A percentile compares a stretch with the other conserved stretches of the same genome.
Evolutionary conservation across 2,797 vertebrate species (phyloP).

Genomic region (Melanotaenia pygmaea): DNA sequence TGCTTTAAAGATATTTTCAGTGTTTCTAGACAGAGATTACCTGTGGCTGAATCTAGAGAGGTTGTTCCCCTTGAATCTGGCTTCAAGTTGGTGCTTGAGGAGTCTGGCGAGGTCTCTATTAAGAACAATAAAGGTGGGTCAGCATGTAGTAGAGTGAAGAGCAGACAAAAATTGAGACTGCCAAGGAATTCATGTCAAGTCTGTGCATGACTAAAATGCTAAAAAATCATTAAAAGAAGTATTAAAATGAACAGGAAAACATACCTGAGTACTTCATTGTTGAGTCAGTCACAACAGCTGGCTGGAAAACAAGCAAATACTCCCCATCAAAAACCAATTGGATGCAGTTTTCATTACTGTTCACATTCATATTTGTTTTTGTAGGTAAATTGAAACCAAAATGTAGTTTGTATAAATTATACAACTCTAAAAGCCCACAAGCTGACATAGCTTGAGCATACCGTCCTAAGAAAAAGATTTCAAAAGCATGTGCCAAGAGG

Average conservation of each 20-base stretch:
- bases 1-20: conserved; percentile 22
- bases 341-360: conserved; percentile 35
- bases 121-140: conserved; percentile 24
- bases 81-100: conserved; percentile 51
- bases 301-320: conserved; percentile 74
- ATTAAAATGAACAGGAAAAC: conserved; percentile 35
- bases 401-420: conserved; percentile 64
- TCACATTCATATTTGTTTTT: conserved; percentile 25
- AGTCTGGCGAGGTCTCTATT: conserved; percentile 73
- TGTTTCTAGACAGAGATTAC: conserved; percentile 42
- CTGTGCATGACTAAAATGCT: conserved; percentile 43
- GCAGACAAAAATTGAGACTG: conserved; percentile 27
- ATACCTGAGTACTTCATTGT: conserved; percentile 78
- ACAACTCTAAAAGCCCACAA: conserved; percentile 65
- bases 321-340: conserved; percentile 30
- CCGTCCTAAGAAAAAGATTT: conserved; percentile 71
- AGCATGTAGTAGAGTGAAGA: conserved; percentile 28
- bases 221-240: conserved; percentile 22
- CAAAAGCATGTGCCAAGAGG: conserved; percentile 50
- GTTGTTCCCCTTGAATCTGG: conserved; percentile 68
- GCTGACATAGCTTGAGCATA: conserved; percentile 62
- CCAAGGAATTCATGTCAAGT: conserved; percentile 36
- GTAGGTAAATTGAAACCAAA: conserved; percentile 39
- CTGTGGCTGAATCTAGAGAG: conserved; percentile 67
- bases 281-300: conserved; percentile 76